Evolutionary conservation across 1,140 invertebrate genomes (phyloP).

Genomic region (Drosophila novamexicana): DNA sequence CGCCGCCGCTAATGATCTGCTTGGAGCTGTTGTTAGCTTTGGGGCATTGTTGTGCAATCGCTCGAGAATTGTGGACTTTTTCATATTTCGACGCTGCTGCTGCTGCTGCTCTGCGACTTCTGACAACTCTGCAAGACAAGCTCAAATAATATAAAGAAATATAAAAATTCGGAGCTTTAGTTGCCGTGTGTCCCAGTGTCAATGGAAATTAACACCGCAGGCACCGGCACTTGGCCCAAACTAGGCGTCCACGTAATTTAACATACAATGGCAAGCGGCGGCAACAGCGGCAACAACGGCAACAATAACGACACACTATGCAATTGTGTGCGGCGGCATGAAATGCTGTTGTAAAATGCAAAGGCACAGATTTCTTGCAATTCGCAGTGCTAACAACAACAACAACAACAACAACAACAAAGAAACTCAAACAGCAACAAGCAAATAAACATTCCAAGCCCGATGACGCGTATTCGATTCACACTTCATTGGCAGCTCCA

Average conservation of each 20-base stretch:
- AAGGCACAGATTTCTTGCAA: conserved; percentile 68
- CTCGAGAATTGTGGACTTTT: conserved; percentile 61
- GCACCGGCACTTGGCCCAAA: conserved; percentile 51
- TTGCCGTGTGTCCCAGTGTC: conserved; percentile 60
- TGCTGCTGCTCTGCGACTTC: conserved; percentile 35
- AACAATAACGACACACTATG: conserved; percentile 45
- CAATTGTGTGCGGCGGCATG: conserved; percentile 66
- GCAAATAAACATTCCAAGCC: conserved; percentile 39
- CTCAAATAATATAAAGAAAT: conserved; percentile 59
- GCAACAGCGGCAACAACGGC: conserved; percentile 15
- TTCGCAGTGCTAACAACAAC: conserved; percentile 14
- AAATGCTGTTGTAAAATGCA: conserved; percentile 57
- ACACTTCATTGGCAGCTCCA: conserved; percentile 33
- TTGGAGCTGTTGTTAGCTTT: conserved; percentile 18
- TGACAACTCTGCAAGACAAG: conserved; percentile 59
- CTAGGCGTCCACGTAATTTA: conserved; percentile 77
- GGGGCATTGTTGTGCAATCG: conserved; percentile 66
- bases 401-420: background rate
- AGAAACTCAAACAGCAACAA: conserved; percentile 13
- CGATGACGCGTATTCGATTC: conserved; percentile 57
- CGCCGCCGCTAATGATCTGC: conserved; percentile 64
- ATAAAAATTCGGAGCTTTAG: conserved; percentile 48
- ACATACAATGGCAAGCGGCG: conserved; percentile 67
- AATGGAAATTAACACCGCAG: conserved; percentile 78
- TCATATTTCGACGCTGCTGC: conserved; percentile 28